Evolutionary conservation across 2,797 vertebrate species (phyloP).

Genomic region (Podarcis lilfordi): DNA sequence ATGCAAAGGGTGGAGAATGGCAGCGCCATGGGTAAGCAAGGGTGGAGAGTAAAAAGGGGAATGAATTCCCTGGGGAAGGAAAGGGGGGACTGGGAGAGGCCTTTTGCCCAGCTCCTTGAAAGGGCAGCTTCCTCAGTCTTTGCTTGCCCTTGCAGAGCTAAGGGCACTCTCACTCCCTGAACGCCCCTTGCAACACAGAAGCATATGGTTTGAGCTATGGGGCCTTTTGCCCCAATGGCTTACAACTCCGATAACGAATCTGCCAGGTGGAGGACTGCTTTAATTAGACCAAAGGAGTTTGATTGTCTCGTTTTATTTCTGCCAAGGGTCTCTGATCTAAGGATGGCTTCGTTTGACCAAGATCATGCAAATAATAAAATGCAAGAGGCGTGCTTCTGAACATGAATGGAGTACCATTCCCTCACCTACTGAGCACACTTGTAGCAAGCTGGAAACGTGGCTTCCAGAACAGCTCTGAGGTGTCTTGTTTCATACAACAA

Average conservation of each 20-base stretch:
- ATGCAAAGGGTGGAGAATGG: neutral
- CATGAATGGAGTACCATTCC: no score
- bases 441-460: neutral
- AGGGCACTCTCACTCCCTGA: neutral
- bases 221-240: neutral
- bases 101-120: slow-evolving; percentile 15
- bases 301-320: neutral
- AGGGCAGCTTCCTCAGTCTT: neutral
- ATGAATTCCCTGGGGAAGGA: neutral
- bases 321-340: neutral
- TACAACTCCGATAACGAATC: neutral
- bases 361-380: neutral
- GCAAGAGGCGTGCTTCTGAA: neutral
- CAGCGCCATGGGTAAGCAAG: neutral
- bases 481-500: neutral
- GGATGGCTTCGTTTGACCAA: neutral
- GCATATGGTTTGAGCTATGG: neutral
- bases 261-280: slow-evolving; percentile 6
- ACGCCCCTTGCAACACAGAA: neutral
- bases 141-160: neutral
- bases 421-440: neutral
- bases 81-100: neutral
- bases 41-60: neutral
- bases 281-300: slow-evolving; percentile 13
- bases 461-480: neutral